phyloP scores from a whole-genome alignment of 2,113 vertebrate species.

The Oncorhynchus tshawytscha region DNA sequence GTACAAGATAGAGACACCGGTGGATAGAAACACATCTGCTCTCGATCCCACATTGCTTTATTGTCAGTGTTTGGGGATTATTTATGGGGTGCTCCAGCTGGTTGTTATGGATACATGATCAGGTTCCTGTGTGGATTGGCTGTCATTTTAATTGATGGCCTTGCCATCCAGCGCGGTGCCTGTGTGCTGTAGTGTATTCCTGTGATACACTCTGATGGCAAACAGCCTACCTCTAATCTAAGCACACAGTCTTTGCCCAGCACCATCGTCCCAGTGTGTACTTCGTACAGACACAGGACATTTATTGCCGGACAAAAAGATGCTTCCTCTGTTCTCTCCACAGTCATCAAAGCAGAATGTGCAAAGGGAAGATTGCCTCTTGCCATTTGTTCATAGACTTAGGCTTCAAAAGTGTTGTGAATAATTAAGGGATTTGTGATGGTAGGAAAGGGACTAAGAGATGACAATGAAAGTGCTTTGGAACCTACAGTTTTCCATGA shows the following conservation, averaged over 20 bases:
- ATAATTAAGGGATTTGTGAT: not conserved
- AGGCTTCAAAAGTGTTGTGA: slow-evolving; percentile 7
- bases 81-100: slow-evolving; percentile 35
- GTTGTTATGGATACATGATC: slow-evolving; percentile 38
- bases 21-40: slow-evolving; percentile 18
- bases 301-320: not conserved
- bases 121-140: slow-evolving; percentile 33
- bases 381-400: slow-evolving; percentile 20
- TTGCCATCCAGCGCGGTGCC: slow-evolving; percentile 51
- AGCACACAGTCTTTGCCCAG: not conserved
- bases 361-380: not conserved
- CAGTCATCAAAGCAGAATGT: slow-evolving; percentile 22
- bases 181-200: slow-evolving; percentile 1
- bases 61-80: slow-evolving; percentile 37
- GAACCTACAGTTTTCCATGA: not conserved
- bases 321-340: no score
- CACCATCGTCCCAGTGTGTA: not conserved
- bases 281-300: not conserved
- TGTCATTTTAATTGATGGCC: slow-evolving; percentile 69
- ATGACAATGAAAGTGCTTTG: slow-evolving; percentile 14
- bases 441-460: not conserved
- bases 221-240: not conserved
- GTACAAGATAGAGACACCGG: no score
- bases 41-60: slow-evolving; percentile 45
- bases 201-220: not conserved